Conservation (phyloP, 2,888 invertebrate species). For the Arenicola marina region DNA sequence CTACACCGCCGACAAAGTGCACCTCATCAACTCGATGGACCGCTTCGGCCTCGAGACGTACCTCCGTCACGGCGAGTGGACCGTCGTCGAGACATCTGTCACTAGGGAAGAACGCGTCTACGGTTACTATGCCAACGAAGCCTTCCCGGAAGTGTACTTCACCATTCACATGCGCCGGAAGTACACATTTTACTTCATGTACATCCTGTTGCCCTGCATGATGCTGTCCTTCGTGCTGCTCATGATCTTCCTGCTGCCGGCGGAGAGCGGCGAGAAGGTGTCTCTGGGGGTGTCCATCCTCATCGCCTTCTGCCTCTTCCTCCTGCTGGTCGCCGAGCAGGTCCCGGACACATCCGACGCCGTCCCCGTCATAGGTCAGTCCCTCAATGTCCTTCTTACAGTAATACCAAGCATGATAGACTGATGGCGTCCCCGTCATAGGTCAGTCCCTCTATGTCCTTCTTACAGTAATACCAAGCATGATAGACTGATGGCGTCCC, state of each 20-base stretch:
- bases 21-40: conserved; percentile 16
- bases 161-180: conserved; percentile 29
- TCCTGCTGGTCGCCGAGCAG: conserved; percentile 40
- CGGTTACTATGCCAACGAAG: conserved; percentile 19
- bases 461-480: too few relatives aligned
- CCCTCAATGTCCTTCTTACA: too few relatives aligned
- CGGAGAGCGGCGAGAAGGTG: conserved; percentile 42
- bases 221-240: conserved; percentile 41
- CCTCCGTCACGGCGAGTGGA: conserved; percentile 37
- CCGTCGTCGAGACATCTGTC: conserved; percentile 26
- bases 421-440: conserved; percentile 39
- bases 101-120: conserved; percentile 13
- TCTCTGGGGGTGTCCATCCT: conserved; percentile 41
- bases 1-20: conserved; percentile 32
- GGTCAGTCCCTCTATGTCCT: conserved; percentile 28
- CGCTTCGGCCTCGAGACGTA: conserved; percentile 29
- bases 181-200: conserved; percentile 37
- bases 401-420: too few relatives aligned
- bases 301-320: conserved; percentile 42
- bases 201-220: conserved; percentile 41
- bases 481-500: conserved; percentile 40
- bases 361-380: conserved; percentile 39
- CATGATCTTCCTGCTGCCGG: conserved; percentile 39
- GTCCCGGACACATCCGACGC: conserved; percentile 39
- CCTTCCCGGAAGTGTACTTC: conserved; percentile 30